Conservation (phyloP, 2,113 vertebrate genomes). For the Cyprinus carpio region DNA sequence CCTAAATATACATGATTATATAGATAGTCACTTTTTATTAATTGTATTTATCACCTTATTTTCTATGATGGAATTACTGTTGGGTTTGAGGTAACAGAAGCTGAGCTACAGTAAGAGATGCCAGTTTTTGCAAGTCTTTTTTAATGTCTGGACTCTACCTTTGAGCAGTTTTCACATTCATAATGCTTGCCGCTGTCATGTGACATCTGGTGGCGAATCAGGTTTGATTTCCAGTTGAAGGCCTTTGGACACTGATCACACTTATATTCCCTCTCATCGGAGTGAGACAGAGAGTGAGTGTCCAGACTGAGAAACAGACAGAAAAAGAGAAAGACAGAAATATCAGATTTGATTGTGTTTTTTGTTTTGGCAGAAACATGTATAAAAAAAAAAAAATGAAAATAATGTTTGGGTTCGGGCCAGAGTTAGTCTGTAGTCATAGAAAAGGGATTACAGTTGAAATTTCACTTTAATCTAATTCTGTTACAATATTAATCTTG, state of each 20-base stretch:
- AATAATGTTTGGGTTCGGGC: no score
- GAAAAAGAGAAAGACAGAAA: not conserved
- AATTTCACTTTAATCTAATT: not conserved
- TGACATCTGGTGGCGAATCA: constrained; percentile 99
- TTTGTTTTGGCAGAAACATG: not conserved
- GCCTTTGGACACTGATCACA: constrained; percentile 81
- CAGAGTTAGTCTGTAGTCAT: no score
- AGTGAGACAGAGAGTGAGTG: constrained; percentile 91
- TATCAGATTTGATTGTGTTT: not conserved
- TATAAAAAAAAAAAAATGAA: no score
- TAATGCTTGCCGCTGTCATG: constrained; percentile 99
- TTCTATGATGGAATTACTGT: not conserved
- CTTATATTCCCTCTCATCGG: constrained; percentile 87
- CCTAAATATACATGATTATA: not conserved
- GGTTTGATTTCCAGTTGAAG: constrained; percentile 99
- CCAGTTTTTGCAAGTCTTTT: constrained; percentile 59
- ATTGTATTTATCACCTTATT: not conserved
- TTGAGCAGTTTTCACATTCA: constrained; percentile 99
- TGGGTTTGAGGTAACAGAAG: not conserved
- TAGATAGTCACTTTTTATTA: not conserved
- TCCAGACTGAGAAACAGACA: constrained; percentile 81
- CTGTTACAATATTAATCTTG: not conserved
- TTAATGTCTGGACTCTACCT: constrained; percentile 98
- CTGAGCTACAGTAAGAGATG: not conserved
- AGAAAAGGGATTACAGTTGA: no score